These are phyloP conservation scores for Arizona elegans DNA, from an alignment of 2,113 vertebrate genomes.

Conservation along the genomic window DNA sequence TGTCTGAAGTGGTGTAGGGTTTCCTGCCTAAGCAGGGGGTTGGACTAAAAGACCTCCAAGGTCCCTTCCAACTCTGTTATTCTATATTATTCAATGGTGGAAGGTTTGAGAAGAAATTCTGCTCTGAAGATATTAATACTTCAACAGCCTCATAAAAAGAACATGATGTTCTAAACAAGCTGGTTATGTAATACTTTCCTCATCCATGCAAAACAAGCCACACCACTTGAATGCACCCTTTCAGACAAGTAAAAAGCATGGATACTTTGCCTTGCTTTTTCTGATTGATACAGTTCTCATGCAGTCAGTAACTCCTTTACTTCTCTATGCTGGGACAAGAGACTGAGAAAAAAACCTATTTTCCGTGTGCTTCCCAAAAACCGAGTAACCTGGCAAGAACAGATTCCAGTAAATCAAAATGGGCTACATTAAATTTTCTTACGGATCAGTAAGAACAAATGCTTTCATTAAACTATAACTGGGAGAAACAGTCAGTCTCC, in stretches of 20 bases:
- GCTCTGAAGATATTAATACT: not conserved
- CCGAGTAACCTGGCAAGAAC: conserved; percentile 40
- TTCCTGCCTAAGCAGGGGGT: too few species aligned
- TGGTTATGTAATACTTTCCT: not conserved
- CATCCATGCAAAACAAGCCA: not conserved
- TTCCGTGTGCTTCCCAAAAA: conserved; percentile 37
- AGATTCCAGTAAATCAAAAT: conserved; percentile 40
- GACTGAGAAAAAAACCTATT: conserved; percentile 22
- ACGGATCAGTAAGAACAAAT: conserved; percentile 45
- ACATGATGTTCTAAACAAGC: not conserved
- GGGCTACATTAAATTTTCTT: conserved; percentile 27
- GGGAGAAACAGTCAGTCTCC: conserved; percentile 45
- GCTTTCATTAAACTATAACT: conserved; percentile 48
- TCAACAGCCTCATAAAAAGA: not conserved
- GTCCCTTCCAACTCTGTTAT: too few species aligned
- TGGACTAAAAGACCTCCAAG: too few species aligned
- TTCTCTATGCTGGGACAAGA: not conserved
- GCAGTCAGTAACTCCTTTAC: conserved; percentile 6
- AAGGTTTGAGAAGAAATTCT: not conserved
- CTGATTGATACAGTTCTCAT: not conserved
- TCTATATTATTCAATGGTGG: not conserved
- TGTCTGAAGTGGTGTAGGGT: too few species aligned
- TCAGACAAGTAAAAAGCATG: not conserved
- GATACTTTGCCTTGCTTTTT: not conserved
- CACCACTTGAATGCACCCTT: not conserved